These are phyloP conservation scores for Brachyptera putata DNA, from an alignment of 2,888 invertebrate genomes.

Conservation along the genomic window DNA sequence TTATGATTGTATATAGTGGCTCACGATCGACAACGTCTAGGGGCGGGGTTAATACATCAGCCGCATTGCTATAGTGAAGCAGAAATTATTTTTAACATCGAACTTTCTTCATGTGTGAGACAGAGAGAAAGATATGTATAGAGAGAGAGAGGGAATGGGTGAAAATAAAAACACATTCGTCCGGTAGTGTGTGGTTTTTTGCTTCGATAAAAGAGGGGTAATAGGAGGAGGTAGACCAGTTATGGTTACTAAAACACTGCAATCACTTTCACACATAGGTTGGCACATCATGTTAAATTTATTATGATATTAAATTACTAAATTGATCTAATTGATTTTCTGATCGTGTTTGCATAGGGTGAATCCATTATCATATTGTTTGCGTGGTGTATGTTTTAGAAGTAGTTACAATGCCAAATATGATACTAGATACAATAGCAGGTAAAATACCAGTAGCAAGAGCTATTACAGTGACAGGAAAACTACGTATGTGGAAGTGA, in stretches of 20 bases:
- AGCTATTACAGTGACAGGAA: too few species aligned
- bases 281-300: too few species aligned
- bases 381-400: too few species aligned
- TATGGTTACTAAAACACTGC: neutral
- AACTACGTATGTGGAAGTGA: too few species aligned
- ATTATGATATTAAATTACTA: neutral
- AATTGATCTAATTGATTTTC: neutral
- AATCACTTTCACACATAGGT: slow-evolving; percentile 20
- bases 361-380: too few species aligned
- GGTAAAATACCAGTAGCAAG: too few species aligned
- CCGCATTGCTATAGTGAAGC: too few species aligned
- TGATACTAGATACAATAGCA: too few species aligned
- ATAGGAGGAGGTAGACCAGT: neutral
- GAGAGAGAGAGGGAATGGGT: slow-evolving; percentile 4
- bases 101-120: slow-evolving; percentile 14
- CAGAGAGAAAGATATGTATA: neutral
- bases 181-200: neutral
- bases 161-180: slow-evolving; percentile 6
- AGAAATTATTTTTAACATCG: slow-evolving; percentile 15
- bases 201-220: neutral
- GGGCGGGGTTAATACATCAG: slow-evolving; percentile 19
- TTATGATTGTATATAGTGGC: neutral
- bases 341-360: too few species aligned
- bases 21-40: too few species aligned
- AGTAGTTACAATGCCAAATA: too few species aligned